Evolutionary conservation across 2,113 vertebrate genomes (phyloP).

Genomic region (Tragelaphus strepsiceros): DNA sequence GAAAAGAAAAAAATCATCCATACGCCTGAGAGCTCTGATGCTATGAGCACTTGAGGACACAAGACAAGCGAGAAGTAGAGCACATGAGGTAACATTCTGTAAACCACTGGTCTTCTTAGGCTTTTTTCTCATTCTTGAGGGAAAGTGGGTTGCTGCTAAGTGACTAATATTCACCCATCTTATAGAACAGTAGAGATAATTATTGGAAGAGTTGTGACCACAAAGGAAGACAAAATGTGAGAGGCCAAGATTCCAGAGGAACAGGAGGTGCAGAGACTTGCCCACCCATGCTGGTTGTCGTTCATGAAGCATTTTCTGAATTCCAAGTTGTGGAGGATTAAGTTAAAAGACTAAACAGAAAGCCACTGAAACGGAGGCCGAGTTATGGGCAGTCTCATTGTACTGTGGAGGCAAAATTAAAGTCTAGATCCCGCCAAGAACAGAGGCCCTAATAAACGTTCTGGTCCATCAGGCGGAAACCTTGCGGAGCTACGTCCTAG

Average conservation of each 20-base stretch:
- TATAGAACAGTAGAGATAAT: not conserved
- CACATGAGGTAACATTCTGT: not conserved
- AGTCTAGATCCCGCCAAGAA: not conserved
- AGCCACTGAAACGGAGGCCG: not conserved
- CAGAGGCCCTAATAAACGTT: not conserved
- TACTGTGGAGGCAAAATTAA: not conserved
- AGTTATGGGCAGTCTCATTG: not conserved
- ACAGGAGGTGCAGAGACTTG: no score
- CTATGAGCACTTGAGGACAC: no score
- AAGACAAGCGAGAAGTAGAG: not conserved
- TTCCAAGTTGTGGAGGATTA: not conserved
- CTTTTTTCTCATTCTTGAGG: not conserved
- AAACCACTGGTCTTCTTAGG: not conserved
- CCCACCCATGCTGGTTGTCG: not conserved
- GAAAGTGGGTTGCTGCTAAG: not conserved
- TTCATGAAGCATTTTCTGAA: not conserved
- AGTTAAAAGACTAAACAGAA: not conserved
- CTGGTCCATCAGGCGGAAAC: not conserved
- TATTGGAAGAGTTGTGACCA: accelerated
- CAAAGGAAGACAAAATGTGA: not conserved
- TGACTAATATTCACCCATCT: not conserved
- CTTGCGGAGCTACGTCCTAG: not conserved
- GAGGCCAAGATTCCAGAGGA: not conserved
- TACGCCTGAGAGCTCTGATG: not conserved
- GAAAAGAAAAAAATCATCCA: not conserved